These are phyloP conservation scores for Distichodus sexfasciatus DNA, from an alignment of 2,797 vertebrate species.

Conservation along the genomic window DNA sequence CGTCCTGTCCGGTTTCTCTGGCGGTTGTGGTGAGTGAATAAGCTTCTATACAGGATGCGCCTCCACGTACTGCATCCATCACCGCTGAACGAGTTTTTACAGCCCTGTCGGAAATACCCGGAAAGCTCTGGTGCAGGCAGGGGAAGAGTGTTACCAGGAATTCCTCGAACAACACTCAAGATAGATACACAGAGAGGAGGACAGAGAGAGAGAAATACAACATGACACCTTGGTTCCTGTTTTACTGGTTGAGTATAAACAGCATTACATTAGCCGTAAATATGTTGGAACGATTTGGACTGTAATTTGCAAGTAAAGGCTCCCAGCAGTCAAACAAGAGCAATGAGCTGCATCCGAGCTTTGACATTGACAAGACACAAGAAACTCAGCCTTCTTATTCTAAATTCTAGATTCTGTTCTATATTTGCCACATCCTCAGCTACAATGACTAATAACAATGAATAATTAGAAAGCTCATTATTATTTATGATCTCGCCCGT, in stretches of 20 bases:
- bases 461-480: no score
- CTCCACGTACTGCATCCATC: slow-evolving; percentile 41
- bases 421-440: no score
- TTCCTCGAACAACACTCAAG: slow-evolving; percentile 46
- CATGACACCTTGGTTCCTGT: neutral
- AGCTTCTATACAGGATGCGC: slow-evolving; percentile 23
- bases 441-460: no score
- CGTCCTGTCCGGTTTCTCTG: neutral
- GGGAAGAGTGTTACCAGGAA: slow-evolving; percentile 36
- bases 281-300: no score
- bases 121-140: neutral
- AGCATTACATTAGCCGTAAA: neutral
- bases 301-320: no score
- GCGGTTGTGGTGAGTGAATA: neutral
- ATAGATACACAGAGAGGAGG: neutral
- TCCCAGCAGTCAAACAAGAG: no score
- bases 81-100: slow-evolving; percentile 12
- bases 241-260: neutral
- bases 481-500: no score
- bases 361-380: no score
- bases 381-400: no score
- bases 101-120: slow-evolving; percentile 7
- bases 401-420: no score
- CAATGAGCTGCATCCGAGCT: no score
- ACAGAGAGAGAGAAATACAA: slow-evolving; percentile 9